Percentiles rank a stretch among this genome's conserved stretches.
Evolutionary conservation across 2,797 vertebrate species (phyloP).

Genomic region (Hephaestus fuliginosus): DNA sequence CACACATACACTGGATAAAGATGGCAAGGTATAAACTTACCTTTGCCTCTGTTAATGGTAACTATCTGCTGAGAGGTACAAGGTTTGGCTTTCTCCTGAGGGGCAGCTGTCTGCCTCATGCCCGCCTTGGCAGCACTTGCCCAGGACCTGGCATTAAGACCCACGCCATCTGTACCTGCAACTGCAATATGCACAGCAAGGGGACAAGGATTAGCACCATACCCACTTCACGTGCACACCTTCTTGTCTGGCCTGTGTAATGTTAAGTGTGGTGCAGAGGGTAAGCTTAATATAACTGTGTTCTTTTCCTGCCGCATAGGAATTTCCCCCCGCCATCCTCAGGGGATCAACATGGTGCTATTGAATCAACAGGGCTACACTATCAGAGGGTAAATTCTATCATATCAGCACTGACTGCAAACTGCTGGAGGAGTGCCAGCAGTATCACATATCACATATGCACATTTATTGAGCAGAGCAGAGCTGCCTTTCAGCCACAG

Average conservation of each 20-base stretch:
- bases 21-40: conserved; percentile 72
- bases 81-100: conserved; percentile 76
- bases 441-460: conserved; percentile 52
- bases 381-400: conserved; percentile 64
- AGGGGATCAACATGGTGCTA: conserved; percentile 56
- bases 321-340: conserved; percentile 29
- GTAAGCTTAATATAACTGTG: conserved; percentile 45
- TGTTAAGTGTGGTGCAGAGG: conserved; percentile 52
- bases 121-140: conserved; percentile 67
- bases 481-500: conserved; percentile 41
- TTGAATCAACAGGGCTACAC: conserved; percentile 65
- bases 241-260: conserved; percentile 55
- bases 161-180: conserved; percentile 71
- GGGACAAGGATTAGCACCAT: conserved; percentile 53
- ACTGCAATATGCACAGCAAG: conserved; percentile 67
- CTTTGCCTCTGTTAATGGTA: conserved; percentile 63
- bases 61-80: conserved; percentile 62
- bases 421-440: conserved; percentile 51
- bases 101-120: conserved; percentile 79
- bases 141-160: conserved; percentile 64
- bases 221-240: conserved; percentile 46
- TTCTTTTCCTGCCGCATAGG: conserved; percentile 28
- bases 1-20: conserved; percentile 22
- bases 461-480: conserved; percentile 59
- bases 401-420: conserved; percentile 61